Conservation (phyloP, 2,888 invertebrate genomes). For the Hermodice carunculata region DNA sequence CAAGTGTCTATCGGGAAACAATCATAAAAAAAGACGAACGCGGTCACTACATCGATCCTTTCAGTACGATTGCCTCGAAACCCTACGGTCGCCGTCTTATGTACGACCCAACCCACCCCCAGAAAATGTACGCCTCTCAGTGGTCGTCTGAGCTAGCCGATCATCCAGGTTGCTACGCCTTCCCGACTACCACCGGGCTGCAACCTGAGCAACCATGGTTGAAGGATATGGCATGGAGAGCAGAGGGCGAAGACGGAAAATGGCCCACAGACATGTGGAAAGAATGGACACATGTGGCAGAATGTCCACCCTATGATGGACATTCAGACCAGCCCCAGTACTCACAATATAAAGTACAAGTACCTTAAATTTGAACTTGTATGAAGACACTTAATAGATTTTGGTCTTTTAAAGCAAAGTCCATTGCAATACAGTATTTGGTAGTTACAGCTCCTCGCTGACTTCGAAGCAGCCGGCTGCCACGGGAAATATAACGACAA, state of each 20-base stretch:
- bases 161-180: slow-evolving; percentile 35
- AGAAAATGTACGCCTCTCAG: slow-evolving; percentile 45
- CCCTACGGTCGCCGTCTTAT: slow-evolving; percentile 38
- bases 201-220: slow-evolving; percentile 37
- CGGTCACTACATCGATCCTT: slow-evolving; percentile 42
- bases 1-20: slow-evolving; percentile 33
- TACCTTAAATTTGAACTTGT: too few relatives aligned
- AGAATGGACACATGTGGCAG: slow-evolving; percentile 35
- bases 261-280: slow-evolving; percentile 47
- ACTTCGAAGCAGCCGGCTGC: too few relatives aligned
- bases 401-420: too few relatives aligned
- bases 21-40: slow-evolving; percentile 36
- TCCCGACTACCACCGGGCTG: slow-evolving; percentile 37
- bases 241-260: slow-evolving; percentile 38
- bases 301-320: slow-evolving; percentile 39
- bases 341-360: slow-evolving; percentile 38
- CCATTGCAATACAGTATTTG: too few relatives aligned
- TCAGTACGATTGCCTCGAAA: slow-evolving; percentile 28
- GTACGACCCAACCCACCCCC: slow-evolving; percentile 42
- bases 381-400: too few relatives aligned
- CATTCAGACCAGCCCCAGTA: slow-evolving; percentile 42
- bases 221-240: slow-evolving; percentile 40
- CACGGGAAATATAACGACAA: too few relatives aligned
- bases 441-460: too few relatives aligned
- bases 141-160: slow-evolving; percentile 44